Base-by-base conservation (phyloP, 2,113 vertebrate genomes). In the Psettodes erumei region DNA sequence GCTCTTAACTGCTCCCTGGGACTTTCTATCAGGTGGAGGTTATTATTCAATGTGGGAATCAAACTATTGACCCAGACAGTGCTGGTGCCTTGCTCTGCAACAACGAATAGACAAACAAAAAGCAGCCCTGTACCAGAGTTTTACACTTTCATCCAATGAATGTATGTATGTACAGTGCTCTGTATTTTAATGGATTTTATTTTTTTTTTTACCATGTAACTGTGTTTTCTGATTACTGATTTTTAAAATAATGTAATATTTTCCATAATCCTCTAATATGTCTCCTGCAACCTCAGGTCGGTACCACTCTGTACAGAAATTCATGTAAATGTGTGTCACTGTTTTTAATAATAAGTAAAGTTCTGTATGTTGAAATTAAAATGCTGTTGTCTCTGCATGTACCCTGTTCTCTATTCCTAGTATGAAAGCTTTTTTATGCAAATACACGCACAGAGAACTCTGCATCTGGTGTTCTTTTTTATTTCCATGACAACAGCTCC, bases 261-360 rank as follows among this genome's bases (percentile, higher is more conserved):
- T 10, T n/a, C 58, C 1, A 0, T 1, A 0, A 5, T 13, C 18
- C 23, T 19, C 8, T 43, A 8, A 15, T 28, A 37, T 30, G 6
- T 40, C 2, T 11, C 37, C 27, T 15, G 15, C 11, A 9, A 11
- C 15, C 0, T 51, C 23, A 55, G 1, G 18, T 21, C 0, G 8
- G 4, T n/a, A n/a, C n/a, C n/a, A n/a, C 27, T 53, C 16, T 76
- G 75, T 42, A 55, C 53, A 71, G 55, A 78, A 69, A 43, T 61
- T 61, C 45, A 30, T 75, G 68, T 79, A 77, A 63, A 82, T 82
- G 66, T 37, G 30, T 15, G 0, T 33, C 4, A 48, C 18, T 58
- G 23, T 55, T 85, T 71, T 65, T 71, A 65, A 72, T 40, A 3
- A 4, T 69, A 18, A 66, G 1, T 72, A 81, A 85, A 62, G 7